Evolutionary conservation across 1,140 invertebrate species (phyloP), one percentile per base, ranked within the genome.

Genomic region (Procambarus virginalis): DNA sequence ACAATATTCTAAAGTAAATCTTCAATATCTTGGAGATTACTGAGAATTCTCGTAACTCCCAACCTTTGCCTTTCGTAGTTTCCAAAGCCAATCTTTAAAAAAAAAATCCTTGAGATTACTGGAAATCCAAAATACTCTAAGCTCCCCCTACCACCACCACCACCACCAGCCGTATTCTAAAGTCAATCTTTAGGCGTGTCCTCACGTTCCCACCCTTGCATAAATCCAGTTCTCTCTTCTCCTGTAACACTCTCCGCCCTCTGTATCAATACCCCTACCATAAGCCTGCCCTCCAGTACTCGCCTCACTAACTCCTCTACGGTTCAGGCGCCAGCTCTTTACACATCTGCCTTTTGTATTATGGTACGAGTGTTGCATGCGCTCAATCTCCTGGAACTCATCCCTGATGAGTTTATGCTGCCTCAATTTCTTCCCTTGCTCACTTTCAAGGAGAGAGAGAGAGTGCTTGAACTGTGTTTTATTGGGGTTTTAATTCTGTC

Each of bases 201-300:
- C 68, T 34, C 68, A 73, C 68, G 68, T 73, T 34, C 22, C 6
- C n/a, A 22, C 68, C 68, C 68, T 73, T 34, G 8, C 22, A 20
- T 34, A 73, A 73, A 73, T 73, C 68, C 68, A n/a, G n/a, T 4
- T 68, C 20, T 17, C 64, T 20, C 64, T n/a, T 17, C 14, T 17
- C 64, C 68, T 34, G n/a, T 34, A 73, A 73, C 68, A 73, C 68
- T 73, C 68, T 34, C n/a, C 6, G n/a, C 68, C 68, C 68, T 73
- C 68, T 73, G 14, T 73, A 73, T 73, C 68, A 73, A 73, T 73
- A 73, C 68, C 68, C 22, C 22, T 73, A 20, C n/a, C 60, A 64
- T 64, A 64, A 64, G 60, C 60, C 60, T 64, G 60, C 60, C 60
- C 68, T 73, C 68, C 22, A 73, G 68, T 73, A 34, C 68, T 73